These are phyloP conservation scores for Steromphala cineraria DNA, from an alignment of 2,888 invertebrate genomes.

Conservation along the genomic window DNA sequence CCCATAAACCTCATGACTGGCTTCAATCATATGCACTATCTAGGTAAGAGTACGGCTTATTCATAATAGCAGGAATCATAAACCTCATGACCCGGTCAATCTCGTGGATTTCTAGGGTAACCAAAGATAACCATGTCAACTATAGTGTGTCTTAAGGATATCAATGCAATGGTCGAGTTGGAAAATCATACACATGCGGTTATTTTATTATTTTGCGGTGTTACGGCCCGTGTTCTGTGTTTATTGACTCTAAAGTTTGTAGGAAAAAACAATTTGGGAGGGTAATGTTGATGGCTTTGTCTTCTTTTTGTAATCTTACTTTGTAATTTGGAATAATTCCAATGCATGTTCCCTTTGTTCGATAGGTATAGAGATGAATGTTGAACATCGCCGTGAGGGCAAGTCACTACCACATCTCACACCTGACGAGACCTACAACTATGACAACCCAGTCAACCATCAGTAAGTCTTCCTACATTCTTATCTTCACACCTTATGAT, in stretches of 20 bases:
- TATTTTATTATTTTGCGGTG: too few relatives aligned
- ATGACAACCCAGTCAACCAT: background rate
- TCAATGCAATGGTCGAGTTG: background rate
- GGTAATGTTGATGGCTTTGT: too few relatives aligned
- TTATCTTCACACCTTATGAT: too few relatives aligned
- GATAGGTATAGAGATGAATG: background rate
- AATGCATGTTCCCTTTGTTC: background rate
- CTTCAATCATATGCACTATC: slow-evolving; percentile 39
- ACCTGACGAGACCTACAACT: slow-evolving; percentile 4
- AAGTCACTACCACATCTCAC: background rate
- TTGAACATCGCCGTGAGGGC: background rate
- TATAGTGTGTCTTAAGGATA: background rate
- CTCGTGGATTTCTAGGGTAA: too few relatives aligned
- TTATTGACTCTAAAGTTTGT: too few relatives aligned
- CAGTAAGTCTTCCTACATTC: too few relatives aligned
- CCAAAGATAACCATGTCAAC: too few relatives aligned
- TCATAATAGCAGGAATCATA: background rate
- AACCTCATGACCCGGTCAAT: background rate
- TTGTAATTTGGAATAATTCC: background rate
- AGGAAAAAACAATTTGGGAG: too few relatives aligned
- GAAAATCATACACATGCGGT: background rate
- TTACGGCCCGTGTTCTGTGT: too few relatives aligned
- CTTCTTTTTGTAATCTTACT: too few relatives aligned
- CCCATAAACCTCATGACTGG: slow-evolving; percentile 30
- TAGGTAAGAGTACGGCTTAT: slow-evolving; percentile 36